Evolutionary conservation across 2,113 vertebrate species (phyloP).

Genomic region (Paratilapia polleni): DNA sequence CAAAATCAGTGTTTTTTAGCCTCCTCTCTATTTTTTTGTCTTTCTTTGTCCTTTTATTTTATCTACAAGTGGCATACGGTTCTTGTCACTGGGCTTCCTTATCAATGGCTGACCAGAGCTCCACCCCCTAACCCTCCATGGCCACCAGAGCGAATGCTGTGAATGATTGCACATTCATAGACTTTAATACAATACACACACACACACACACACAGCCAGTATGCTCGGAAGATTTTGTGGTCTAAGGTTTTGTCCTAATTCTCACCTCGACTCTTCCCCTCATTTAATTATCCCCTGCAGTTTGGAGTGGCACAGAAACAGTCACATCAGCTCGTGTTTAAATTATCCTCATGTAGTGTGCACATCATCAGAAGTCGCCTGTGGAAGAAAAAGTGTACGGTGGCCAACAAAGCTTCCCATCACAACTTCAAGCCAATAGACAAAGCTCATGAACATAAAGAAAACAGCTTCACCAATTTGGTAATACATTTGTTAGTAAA

Average conservation of each 20-base stretch:
- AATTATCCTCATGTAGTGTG: neutral
- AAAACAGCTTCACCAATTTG: neutral
- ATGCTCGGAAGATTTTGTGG: neutral
- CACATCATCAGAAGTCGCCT: neutral
- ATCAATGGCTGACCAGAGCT: conserved; percentile 65
- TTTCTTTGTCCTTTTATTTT: conserved; percentile 61
- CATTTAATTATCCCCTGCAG: neutral
- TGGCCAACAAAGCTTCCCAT: neutral
- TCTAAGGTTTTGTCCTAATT: conserved; percentile 4
- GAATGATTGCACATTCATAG: conserved; percentile 15
- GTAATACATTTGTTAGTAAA: neutral
- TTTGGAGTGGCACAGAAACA: neutral
- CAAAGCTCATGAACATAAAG: neutral
- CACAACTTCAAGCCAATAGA: neutral
- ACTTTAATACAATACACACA: neutral
- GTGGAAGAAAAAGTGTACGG: neutral
- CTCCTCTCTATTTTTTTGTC: neutral
- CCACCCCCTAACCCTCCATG: conserved; percentile 15
- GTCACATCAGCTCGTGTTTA: neutral
- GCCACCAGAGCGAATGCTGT: neutral
- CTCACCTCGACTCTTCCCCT: neutral
- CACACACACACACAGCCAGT: neutral
- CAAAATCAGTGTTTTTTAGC: conserved; percentile 23
- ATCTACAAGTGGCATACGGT: conserved; percentile 63
- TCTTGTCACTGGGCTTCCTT: conserved; percentile 44